Base-by-base conservation (phyloP, 2,113 vertebrate species). In the Chloropsis cyanopogon region DNA sequence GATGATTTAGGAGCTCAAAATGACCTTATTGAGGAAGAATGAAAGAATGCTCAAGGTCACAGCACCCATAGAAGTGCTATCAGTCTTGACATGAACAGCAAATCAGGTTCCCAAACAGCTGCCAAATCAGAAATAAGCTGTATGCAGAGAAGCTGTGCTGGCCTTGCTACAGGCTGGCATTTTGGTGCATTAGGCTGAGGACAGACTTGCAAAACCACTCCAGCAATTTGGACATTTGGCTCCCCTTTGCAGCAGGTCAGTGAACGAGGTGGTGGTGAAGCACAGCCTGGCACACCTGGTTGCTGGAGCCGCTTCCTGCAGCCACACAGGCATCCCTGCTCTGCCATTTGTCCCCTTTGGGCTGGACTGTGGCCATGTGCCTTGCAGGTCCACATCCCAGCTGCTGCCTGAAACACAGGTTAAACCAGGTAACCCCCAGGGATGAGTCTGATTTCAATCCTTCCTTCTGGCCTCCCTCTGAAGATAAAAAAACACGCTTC, bases 21-120 rank as follows among this genome's bases (percentile, higher is more conserved):
- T 50, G 82, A 96, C 84, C 82, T 95, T 91, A 73, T 4, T 63
- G 68, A 93, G 49, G 53, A 95, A 95, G 64, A 91, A 90, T 80
- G 65, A 88, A 94, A 95, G 65, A 66, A 94, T 88, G 83, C 33
- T n/a, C 47, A 94, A 97, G 69, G 86, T 92, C 94, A 73, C 31
- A 88, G 73, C n/a, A 77, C 81, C 77, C 65, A 68, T 5, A 65
- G 81, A 31, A 93, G 49, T 0, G 0, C 91, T 77, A 82, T 86
- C 59, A 90, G 59, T 80, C 90, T 94, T 90, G 75, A 92, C 84
- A 94, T 68, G 85, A 70, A 70, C 26, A 52, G 66, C 35, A 82
- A 96, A 88, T 23, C 85, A 91, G 57, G 61, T 54, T 93, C 82
- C 61, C 73, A 57, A 93, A 65, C 54, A 95, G 82, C 82, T 95